A percentile compares a stretch with the other conserved stretches of the same genome.
Conservation (phyloP, 2,113 vertebrate genomes). For the Salvator merianae region DNA sequence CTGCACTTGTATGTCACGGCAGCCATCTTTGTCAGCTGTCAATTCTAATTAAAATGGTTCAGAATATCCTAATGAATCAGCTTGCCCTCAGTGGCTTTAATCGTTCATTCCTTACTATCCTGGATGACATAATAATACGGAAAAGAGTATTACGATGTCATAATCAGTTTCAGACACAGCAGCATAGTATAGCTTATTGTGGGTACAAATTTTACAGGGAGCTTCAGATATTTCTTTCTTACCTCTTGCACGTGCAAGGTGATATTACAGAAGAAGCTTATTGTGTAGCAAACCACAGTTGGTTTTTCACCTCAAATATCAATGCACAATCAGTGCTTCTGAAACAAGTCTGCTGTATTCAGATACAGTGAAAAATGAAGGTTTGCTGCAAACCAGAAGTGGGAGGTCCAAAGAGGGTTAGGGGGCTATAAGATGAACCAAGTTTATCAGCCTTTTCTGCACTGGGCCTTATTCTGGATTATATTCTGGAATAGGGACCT, state of each 20-base stretch:
- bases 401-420: no score
- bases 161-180: no score
- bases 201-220: neutral
- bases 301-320: neutral
- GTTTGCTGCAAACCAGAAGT: no score
- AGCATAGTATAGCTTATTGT: neutral
- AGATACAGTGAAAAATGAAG: no score
- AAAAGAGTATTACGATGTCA: neutral
- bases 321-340: neutral
- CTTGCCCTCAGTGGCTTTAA: neutral
- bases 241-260: neutral
- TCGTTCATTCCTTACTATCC: neutral
- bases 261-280: neutral
- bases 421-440: no score
- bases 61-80: constrained; percentile 8
- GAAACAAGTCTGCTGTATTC: neutral
- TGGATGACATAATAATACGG: neutral
- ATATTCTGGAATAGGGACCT: no score
- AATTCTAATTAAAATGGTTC: constrained; percentile 27
- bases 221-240: neutral
- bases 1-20: neutral
- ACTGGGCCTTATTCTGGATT: no score
- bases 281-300: neutral
- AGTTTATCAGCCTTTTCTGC: no score
- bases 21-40: constrained; percentile 12